These are phyloP conservation scores for Brachionus asplanchnoidis DNA, from an alignment of 1,140 invertebrate genomes.

Conservation along the genomic window DNA sequence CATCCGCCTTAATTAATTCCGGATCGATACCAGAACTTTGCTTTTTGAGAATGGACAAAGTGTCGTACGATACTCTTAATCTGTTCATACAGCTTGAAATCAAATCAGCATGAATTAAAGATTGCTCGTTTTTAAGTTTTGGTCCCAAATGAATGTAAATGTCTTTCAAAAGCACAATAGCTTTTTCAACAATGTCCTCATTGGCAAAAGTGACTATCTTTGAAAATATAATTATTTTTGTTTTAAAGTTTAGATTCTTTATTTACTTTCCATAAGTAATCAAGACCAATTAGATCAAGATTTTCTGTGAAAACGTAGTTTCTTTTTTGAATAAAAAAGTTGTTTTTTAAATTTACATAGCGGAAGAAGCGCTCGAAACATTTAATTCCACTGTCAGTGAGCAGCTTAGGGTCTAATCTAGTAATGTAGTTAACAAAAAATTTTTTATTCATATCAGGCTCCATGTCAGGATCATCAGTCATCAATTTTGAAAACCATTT, in stretches of 20 bases:
- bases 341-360: slow-evolving; percentile 89
- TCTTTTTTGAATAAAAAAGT: slow-evolving; percentile 79
- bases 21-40: not conserved
- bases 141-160: slow-evolving; percentile 88
- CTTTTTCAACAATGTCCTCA: slow-evolving; percentile 84
- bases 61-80: slow-evolving; percentile 72
- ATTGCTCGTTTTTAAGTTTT: slow-evolving; percentile 67
- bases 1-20: not conserved
- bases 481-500: slow-evolving; percentile 88
- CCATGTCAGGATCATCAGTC: slow-evolving; percentile 92
- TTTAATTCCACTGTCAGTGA: slow-evolving; percentile 92
- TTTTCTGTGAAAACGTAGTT: slow-evolving; percentile 67
- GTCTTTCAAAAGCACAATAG: slow-evolving; percentile 83
- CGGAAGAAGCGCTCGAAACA: slow-evolving; percentile 92
- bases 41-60: slow-evolving; percentile 51
- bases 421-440: slow-evolving; percentile 94
- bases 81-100: slow-evolving; percentile 81
- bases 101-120: slow-evolving; percentile 80
- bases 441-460: slow-evolving; percentile 88
- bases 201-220: slow-evolving; percentile 77
- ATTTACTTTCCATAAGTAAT: slow-evolving; percentile 87
- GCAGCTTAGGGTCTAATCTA: slow-evolving; percentile 77
- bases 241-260: not conserved
- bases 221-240: not conserved
- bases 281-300: slow-evolving; percentile 82